These are phyloP conservation scores for Lytechinus pictus DNA, from an alignment of 35 echinoderm and acorn worm species.

Conservation along the genomic window DNA sequence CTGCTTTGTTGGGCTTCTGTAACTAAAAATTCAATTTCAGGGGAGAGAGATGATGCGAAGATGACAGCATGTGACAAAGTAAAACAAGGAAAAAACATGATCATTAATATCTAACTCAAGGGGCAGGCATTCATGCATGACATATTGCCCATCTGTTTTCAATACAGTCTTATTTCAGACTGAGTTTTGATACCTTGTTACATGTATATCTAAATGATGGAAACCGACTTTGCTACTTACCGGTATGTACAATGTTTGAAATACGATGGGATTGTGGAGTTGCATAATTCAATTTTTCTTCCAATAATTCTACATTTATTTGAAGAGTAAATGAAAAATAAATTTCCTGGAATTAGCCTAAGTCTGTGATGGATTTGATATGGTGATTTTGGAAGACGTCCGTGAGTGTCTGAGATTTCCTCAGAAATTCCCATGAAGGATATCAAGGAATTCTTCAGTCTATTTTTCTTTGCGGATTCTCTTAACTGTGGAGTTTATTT, in stretches of 20 bases:
- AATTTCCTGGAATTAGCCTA: not conserved
- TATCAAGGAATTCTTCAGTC: not conserved
- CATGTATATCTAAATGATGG: too few relatives aligned
- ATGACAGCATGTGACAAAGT: not conserved
- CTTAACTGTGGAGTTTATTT: too few relatives aligned
- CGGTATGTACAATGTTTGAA: too few relatives aligned
- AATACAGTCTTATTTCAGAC: not conserved
- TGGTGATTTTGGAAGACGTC: not conserved
- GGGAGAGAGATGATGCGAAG: not conserved
- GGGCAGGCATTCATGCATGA: not conserved
- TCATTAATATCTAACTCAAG: not conserved
- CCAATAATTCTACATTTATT: not conserved
- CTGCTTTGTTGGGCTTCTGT: not conserved
- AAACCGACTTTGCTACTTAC: too few relatives aligned
- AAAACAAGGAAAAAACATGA: not conserved
- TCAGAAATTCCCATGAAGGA: not conserved
- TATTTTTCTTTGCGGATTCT: too few relatives aligned
- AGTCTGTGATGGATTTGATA: not conserved
- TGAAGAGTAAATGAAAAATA: not conserved
- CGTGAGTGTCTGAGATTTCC: not conserved
- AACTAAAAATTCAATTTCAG: not conserved
- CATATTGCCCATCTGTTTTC: not conserved
- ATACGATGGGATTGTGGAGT: too few relatives aligned
- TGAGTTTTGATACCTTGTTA: not conserved
- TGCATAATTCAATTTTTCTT: too few relatives aligned